Percentiles rank a stretch among this genome's conserved stretches.
These are phyloP conservation scores for Yponomeuta cagnagella DNA, from an alignment of 2,888 invertebrate species.

Conservation along the genomic window DNA sequence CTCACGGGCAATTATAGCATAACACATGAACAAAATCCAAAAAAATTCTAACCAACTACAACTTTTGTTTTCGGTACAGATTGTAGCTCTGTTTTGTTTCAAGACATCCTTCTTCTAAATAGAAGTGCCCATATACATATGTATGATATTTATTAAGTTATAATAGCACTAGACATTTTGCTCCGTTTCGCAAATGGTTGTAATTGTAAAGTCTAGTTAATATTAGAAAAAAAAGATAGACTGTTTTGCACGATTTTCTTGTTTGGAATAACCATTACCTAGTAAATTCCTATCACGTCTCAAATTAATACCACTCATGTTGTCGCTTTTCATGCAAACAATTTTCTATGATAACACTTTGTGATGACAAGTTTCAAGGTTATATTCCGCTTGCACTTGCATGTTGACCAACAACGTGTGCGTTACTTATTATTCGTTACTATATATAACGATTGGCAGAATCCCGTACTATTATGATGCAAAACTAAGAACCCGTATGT, in stretches of 20 bases:
- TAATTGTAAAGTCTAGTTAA: slow-evolving; percentile 64
- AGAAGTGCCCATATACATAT: slow-evolving; percentile 54
- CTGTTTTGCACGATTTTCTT: slow-evolving; percentile 67
- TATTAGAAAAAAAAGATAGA: slow-evolving; percentile 57
- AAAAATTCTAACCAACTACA: too few relatives aligned
- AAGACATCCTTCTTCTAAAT: slow-evolving; percentile 49
- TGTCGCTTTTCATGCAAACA: slow-evolving; percentile 39
- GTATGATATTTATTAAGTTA: slow-evolving; percentile 46
- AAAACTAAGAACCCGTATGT: slow-evolving; percentile 38
- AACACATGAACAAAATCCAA: background rate
- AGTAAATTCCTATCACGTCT: slow-evolving; percentile 8
- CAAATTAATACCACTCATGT: slow-evolving; percentile 25
- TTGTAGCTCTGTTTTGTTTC: slow-evolving; percentile 33
- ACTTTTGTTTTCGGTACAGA: background rate
- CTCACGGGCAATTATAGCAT: too few relatives aligned
- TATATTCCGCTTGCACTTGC: slow-evolving; percentile 29
- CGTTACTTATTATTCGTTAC: slow-evolving; percentile 25
- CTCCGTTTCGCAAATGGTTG: slow-evolving; percentile 72
- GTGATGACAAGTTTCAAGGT: slow-evolving; percentile 53
- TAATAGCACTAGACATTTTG: slow-evolving; percentile 66
- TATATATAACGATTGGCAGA: slow-evolving; percentile 39
- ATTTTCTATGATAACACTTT: slow-evolving; percentile 42
- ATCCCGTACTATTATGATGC: slow-evolving; percentile 34
- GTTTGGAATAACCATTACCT: slow-evolving; percentile 33
- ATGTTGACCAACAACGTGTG: slow-evolving; percentile 37